Evolutionary conservation across 1,140 invertebrate genomes (phyloP).

Genomic region (Andrena cerasifolii): DNA sequence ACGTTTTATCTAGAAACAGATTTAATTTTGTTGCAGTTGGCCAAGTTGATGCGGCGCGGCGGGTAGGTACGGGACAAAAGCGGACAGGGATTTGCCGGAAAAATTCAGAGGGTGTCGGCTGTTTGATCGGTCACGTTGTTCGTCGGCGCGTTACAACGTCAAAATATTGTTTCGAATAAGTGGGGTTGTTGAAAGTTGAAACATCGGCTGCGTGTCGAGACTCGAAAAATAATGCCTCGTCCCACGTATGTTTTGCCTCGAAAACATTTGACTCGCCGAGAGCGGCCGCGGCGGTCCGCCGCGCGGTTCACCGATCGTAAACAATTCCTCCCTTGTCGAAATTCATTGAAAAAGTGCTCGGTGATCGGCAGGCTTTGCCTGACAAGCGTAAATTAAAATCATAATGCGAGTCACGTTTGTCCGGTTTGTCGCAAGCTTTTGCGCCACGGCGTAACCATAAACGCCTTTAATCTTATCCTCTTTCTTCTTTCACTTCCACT

Average conservation of each 20-base stretch:
- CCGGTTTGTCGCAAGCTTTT: no score
- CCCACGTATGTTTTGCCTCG: conserved; percentile 28
- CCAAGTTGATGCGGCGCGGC: background rate
- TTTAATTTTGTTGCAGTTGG: conserved; percentile 28
- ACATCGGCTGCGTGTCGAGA: conserved; percentile 20
- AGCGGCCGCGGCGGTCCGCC: no score
- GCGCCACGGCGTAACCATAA: no score
- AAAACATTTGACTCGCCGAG: conserved; percentile 37
- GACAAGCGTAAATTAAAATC: background rate
- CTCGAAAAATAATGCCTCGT: conserved; percentile 43
- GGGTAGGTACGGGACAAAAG: background rate
- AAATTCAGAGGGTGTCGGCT: conserved; percentile 42
- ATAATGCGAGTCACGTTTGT: background rate
- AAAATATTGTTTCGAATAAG: conserved; percentile 51
- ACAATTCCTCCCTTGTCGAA: conserved; percentile 4
- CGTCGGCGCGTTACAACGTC: conserved; percentile 33
- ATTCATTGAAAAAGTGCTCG: background rate
- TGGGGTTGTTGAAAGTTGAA: conserved; percentile 45
- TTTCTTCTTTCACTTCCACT: no score
- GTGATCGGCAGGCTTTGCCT: background rate
- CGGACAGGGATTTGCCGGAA: conserved; percentile 8
- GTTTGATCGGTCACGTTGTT: conserved; percentile 41
- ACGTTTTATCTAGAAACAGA: background rate
- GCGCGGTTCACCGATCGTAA: conserved; percentile 1
- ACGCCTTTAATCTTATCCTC: no score